Percentiles rank a stretch among this genome's conserved stretches.
phyloP scores from a whole-genome alignment of 92 coral and sea anemone genomes.

The Bergia sp. region DNA sequence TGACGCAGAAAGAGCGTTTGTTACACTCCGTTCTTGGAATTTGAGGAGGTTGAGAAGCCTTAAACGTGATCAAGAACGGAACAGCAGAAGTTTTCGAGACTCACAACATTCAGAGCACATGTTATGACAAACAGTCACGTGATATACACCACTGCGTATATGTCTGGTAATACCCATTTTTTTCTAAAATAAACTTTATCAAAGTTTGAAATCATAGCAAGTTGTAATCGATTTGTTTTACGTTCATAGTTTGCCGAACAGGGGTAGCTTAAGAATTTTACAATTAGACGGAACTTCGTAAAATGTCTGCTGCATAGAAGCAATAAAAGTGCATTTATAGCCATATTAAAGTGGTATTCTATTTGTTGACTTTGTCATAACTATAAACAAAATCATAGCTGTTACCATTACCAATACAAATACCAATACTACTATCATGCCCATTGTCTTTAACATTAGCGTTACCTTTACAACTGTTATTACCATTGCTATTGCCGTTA shows the following conservation, averaged over 20 bases:
- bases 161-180: neutral
- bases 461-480: no score
- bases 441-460: no score
- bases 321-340: neutral
- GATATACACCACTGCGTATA: neutral
- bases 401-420: neutral
- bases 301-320: neutral
- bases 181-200: neutral
- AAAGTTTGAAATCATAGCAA: neutral
- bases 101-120: neutral
- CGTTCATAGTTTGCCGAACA: neutral
- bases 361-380: neutral
- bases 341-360: neutral
- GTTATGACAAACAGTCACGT: neutral
- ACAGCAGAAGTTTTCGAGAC: neutral
- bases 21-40: neutral
- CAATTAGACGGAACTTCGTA: neutral
- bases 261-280: neutral
- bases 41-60: neutral
- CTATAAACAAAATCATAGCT: neutral
- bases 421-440: neutral
- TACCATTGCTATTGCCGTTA: neutral
- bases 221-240: neutral
- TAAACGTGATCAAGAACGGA: neutral
- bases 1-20: neutral